Evolutionary conservation across 2,797 vertebrate species (phyloP), one percentile per base, ranked within the genome.

Genomic region (Phylloscopus collybita): DNA sequence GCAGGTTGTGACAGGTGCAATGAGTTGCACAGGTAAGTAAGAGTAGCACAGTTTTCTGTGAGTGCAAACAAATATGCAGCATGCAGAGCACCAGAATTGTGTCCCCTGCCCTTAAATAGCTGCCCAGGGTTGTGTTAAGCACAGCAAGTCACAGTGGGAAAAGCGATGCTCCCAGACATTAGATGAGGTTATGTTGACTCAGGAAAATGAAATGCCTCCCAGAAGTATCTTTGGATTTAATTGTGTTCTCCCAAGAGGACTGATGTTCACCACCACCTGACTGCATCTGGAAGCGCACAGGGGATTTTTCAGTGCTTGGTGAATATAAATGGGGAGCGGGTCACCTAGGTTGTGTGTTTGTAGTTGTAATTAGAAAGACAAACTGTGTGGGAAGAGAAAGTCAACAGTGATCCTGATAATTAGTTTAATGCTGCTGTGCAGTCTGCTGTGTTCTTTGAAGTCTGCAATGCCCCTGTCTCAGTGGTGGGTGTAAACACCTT

Each of bases 291-390:
- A 72, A 73, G 9, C 67, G 51, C 64, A 30, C 22, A 4, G 23
- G 34, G 34, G 17, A 49, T 61, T 67, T 72, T 30, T 84, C 72
- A 60, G 82, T 72, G 29, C 56, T 32, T 92, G 84, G 62, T 83
- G 84, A 74, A 65, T 85, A 30, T 16, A 76, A 29, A 25, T 18
- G 26, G 70, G 62, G 88, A 83, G 10, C 0, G 0, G 78, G 74
- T 92, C 72, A 83, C 75, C 74, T 56, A 59, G 75, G 60, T 21
- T 59, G 56, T 53, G 22, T 64, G 23, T 92, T 78, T 92, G 62
- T 86, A 49, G 53, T 42, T 57, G 65, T 89, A 89, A 94, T 95
- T 93, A 92, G 88, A 71, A 95, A 92, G 84, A 83, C 78, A 94
- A 88, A 92, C 26, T 57, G 22, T 85, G 87, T 42, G 40, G 70